Evolutionary conservation across 1,140 invertebrate species (phyloP).

Genomic region (Cydia splendana): DNA sequence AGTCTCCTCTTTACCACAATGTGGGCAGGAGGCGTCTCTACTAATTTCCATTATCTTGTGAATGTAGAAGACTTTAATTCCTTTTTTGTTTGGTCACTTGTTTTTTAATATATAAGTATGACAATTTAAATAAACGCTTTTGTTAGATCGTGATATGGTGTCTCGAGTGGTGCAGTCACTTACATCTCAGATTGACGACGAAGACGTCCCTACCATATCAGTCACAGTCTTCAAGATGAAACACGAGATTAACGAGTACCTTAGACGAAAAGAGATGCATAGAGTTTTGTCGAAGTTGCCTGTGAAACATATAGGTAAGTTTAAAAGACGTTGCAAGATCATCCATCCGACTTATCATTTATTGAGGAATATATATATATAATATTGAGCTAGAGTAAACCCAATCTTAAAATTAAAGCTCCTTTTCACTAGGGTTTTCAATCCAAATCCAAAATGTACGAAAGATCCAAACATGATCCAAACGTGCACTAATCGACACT

Average conservation of each 20-base stretch:
- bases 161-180: constrained; percentile 81
- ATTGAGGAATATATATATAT: background rate
- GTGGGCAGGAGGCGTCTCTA: no score
- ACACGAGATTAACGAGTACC: constrained; percentile 72
- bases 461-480: no score
- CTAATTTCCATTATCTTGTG: no score
- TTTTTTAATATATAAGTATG: no score
- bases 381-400: no score
- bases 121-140: background rate
- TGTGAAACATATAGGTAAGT: constrained; percentile 72
- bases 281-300: constrained; percentile 79
- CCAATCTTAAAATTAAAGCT: no score
- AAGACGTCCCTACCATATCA: constrained; percentile 71
- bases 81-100: no score
- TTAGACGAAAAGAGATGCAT: constrained; percentile 76
- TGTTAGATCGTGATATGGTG: constrained; percentile 81
- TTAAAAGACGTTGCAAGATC: background rate
- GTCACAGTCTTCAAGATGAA: constrained; percentile 81
- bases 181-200: constrained; percentile 69
- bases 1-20: no score
- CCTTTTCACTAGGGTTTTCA: no score
- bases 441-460: no score
- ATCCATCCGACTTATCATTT: background rate
- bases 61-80: no score
- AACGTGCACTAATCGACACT: no score